Conservation (phyloP, 2,113 vertebrate species). For the Lethenteron camtschaticum region DNA sequence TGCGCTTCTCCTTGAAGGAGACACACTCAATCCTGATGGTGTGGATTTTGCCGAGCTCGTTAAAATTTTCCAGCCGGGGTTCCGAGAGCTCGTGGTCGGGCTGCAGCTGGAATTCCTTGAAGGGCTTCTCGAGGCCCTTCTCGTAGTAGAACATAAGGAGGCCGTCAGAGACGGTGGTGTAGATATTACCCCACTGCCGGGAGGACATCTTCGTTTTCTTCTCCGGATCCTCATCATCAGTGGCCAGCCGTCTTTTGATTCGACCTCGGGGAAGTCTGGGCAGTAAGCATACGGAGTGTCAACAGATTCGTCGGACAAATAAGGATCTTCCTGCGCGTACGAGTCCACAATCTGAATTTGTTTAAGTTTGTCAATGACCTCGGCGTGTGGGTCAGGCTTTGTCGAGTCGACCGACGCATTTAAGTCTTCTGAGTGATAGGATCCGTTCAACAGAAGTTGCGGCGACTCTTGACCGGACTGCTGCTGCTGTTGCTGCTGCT, state of each 20-base stretch:
- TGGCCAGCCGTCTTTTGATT: constrained; percentile 41
- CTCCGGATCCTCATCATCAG: constrained; percentile 76
- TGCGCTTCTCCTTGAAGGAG: constrained; percentile 49
- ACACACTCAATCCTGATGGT: constrained; percentile 45
- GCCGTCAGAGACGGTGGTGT: constrained; percentile 33
- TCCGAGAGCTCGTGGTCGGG: constrained; percentile 46
- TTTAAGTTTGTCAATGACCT: constrained; percentile 39
- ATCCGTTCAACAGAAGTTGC: constrained; percentile 15
- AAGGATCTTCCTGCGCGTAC: constrained; percentile 25
- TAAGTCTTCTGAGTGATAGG: constrained; percentile 26
- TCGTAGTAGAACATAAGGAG: constrained; percentile 52
- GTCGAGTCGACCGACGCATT: constrained; percentile 22
- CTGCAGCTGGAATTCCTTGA: constrained; percentile 43
- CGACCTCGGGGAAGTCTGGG: constrained; percentile 16
- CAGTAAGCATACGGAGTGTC: constrained; percentile 11
- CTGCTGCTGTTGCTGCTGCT: constrained; percentile 18
- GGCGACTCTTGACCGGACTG: constrained; percentile 32
- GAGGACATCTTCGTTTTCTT: constrained; percentile 83
- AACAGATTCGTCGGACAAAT: constrained; percentile 19
- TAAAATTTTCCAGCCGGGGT: constrained; percentile 48
- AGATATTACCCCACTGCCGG: constrained; percentile 74
- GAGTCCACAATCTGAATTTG: constrained; percentile 38
- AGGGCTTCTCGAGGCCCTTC: constrained; percentile 52
- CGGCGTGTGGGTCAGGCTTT: constrained; percentile 18
- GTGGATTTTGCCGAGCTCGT: constrained; percentile 51